Evolutionary conservation across 2,888 invertebrate species (phyloP), one percentile per base, ranked within the genome.

Genomic region (Tetanocera ferruginea): DNA sequence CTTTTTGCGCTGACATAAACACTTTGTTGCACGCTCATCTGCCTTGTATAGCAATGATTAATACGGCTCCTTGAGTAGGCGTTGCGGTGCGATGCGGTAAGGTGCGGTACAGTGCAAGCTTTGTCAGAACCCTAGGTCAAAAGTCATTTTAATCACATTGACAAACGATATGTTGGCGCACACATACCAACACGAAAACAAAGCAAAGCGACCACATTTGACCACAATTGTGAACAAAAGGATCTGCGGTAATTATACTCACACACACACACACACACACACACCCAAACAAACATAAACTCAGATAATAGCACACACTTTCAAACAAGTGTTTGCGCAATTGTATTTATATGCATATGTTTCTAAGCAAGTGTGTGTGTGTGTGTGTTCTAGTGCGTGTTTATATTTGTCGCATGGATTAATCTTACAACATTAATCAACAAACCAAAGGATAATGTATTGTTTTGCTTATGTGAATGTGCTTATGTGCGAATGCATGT

Each of bases 21-120:
- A 67, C 37, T 67, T 67, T 67, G 67, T 67, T 43, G 67, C 67
- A 67, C 67, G 67, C 67, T 49, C 28, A 23, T 67, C 67, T 43
- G 25, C 49, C 14, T n/a, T n/a, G 37, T 34, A n/a, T 31, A 43
- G 31, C n/a, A 34, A n/a, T 66, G 66, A 62, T 62, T 62, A 62
- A 62, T 62, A 8, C 31, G 25, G 14, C 4, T 62, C 60, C 23
- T 23, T 23, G 60, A 28, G 28, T 31, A 28, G 14, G 60, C 60
- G 28, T 43, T 43, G 60, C 25, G 1, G 2, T 23, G 23, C 60
- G 28, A 31, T 17, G 25, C 25, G 28, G 43, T 43, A 43, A 43
- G 11, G 43, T 43, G 43, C 43, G 43, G 43, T 43, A 11, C 43
- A 43, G 43, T 14, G 43, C 43, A 43, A 43, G 43, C 43, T 43